phyloP scores from a whole-genome alignment of 2,113 vertebrate species.

The Pogona vitticeps region DNA sequence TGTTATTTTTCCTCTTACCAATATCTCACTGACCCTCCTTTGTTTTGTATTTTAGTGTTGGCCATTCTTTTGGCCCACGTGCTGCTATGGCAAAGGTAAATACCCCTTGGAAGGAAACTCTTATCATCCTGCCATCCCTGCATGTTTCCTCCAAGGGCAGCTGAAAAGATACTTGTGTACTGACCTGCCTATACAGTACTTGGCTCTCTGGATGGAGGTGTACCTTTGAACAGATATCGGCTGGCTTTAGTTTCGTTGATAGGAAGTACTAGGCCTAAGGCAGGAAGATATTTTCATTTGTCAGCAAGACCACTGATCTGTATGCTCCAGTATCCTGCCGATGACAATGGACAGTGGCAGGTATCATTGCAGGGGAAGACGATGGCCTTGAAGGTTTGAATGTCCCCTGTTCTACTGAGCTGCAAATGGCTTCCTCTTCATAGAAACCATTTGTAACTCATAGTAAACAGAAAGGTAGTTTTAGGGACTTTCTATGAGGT shows the following conservation, averaged over 20 bases:
- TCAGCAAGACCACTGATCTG: slow-evolving; percentile 28
- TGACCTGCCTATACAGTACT: slow-evolving; percentile 27
- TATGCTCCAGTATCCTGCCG: neutral
- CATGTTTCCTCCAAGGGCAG: slow-evolving; percentile 36
- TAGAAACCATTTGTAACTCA: neutral
- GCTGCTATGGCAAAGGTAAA: slow-evolving; percentile 70
- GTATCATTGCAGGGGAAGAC: slow-evolving; percentile 4
- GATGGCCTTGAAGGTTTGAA: neutral
- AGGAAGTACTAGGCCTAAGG: slow-evolving; percentile 15
- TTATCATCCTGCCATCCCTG: slow-evolving; percentile 34
- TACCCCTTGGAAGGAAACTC: slow-evolving; percentile 62
- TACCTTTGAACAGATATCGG: slow-evolving; percentile 23
- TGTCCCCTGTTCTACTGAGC: neutral
- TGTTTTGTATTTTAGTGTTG: slow-evolving; percentile 50
- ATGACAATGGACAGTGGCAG: neutral
- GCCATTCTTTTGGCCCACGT: slow-evolving; percentile 53
- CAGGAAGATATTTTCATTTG: slow-evolving; percentile 23
- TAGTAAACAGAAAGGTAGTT: neutral
- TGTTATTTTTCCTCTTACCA: slow-evolving; percentile 57
- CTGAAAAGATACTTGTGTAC: slow-evolving; percentile 32
- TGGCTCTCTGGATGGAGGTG: slow-evolving; percentile 39
- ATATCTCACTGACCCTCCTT: slow-evolving; percentile 60
- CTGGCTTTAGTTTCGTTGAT: neutral
- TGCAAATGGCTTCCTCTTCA: slow-evolving; percentile 24
- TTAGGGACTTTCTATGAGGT: neutral